A percentile compares a stretch with the other conserved stretches of the same genome.
These are phyloP conservation scores for Galbula dea DNA, from an alignment of 2,113 vertebrate species.

Conservation along the genomic window DNA sequence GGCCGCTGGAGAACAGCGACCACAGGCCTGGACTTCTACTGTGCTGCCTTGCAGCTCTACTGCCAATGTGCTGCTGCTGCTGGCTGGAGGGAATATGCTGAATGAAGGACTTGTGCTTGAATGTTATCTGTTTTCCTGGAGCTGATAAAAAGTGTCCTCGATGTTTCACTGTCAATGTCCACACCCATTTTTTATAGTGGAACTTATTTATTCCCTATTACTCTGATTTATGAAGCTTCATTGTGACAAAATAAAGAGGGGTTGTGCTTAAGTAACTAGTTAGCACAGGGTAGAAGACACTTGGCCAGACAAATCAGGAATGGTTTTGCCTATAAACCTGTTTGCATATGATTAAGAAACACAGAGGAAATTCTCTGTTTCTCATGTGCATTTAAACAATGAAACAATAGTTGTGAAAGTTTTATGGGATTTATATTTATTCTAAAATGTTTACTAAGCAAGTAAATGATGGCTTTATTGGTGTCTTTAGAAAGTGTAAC, in stretches of 20 bases:
- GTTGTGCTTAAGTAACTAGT: neutral
- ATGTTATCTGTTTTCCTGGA: neutral
- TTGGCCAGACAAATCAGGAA: neutral
- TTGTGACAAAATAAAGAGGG: neutral
- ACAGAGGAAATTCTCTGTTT: neutral
- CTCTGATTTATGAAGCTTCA: neutral
- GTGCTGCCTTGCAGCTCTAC: neutral
- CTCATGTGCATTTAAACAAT: neutral
- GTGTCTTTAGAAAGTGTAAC: neutral
- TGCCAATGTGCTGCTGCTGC: neutral
- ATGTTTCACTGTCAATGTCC: neutral
- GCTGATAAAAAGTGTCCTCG: neutral
- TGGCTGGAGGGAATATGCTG: neutral
- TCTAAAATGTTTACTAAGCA: neutral
- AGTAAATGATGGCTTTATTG: neutral
- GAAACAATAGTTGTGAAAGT: neutral
- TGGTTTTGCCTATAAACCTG: neutral
- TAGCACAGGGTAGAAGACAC: neutral
- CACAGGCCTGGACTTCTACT: neutral
- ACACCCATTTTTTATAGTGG: neutral
- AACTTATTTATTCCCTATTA: neutral
- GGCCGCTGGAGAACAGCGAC: neutral
- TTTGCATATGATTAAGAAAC: neutral
- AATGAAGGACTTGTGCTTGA: neutral
- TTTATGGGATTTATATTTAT: neutral